Evolutionary conservation across 2,113 vertebrate genomes (phyloP).

Genomic region (Gavia stellata): DNA sequence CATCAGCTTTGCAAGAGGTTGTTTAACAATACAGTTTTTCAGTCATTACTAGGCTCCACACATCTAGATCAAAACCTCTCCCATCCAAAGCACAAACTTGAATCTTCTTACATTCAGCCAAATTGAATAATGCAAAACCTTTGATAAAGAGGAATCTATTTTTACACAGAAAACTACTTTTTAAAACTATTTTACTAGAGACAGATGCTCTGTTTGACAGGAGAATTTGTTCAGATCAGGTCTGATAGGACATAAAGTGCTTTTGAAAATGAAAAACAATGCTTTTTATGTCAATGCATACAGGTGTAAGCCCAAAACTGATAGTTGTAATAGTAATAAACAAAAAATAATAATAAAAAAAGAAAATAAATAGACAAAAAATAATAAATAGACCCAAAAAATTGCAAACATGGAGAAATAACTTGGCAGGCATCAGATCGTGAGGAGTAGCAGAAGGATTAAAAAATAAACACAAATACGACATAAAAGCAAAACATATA

Average conservation of each 20-base stretch:
- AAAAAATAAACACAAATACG: not conserved
- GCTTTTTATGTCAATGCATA: not conserved
- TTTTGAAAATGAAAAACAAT: not conserved
- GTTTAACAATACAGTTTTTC: not conserved
- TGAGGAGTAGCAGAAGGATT: not conserved
- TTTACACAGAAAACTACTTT: not conserved
- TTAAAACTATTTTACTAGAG: not conserved
- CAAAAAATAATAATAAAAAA: no score
- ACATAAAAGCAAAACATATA: not conserved
- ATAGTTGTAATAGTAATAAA: not conserved
- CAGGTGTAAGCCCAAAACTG: not conserved
- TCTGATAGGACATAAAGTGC: not conserved
- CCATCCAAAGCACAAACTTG: not conserved
- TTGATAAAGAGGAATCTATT: not conserved
- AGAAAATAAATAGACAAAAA: no score
- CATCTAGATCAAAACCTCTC: not conserved
- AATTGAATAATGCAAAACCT: not conserved
- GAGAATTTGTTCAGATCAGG: not conserved
- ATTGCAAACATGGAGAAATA: not conserved
- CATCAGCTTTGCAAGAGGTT: not conserved
- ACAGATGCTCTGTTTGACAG: not conserved
- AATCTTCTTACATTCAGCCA: not conserved
- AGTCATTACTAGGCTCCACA: not conserved
- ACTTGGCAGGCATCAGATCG: rapidly evolving
- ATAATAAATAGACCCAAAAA: not conserved